Base-by-base conservation (phyloP, 1,140 invertebrate genomes). In the Drosophila takahashii region DNA sequence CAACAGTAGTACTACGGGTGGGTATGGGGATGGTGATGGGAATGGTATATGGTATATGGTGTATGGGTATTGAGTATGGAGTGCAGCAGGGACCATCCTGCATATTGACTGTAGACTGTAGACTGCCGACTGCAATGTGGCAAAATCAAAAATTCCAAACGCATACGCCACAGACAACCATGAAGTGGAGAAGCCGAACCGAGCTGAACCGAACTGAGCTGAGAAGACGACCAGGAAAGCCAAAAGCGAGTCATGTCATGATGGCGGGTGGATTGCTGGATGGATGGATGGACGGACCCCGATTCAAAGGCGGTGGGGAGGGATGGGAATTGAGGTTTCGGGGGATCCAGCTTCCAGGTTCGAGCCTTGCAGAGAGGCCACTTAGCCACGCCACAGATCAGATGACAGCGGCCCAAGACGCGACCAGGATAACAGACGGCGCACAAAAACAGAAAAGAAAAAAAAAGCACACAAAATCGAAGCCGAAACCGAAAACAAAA, bases 91-190 rank as follows among this genome's bases (percentile, higher is more conserved):
- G 47, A 48, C 47, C 47, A 34, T 51, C 29, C 59, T 44, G 45
- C 36, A 34, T 36, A 50, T 37, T 52, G 65, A 62, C 27, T 44
- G 41, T 44, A 42, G 16, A 18, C 39, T 36, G 52, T 18, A 6
- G 16, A 41, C 41, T 60, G 61, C 6, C 26, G 44, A 66, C 81
- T 76, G 81, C 81, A 87, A 83, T 86, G 83, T 86, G 83, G 83
- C 79, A 87, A 86, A 86, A 86, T 86, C 83, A 86, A 86, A 86
- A 87, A 86, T 86, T 86, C 83, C 83, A 76, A 86, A 81, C 83
- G 83, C 83, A 86, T 86, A 86, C 83, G 71, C 73, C 83, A 87
- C 83, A 87, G 83, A 86, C 83, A 86, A 86, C 75, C 83, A 86
- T 87, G 83, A 86, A 85, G 83, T 69, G 48, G 67, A 67, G 32